These are phyloP conservation scores for Onychostruthus taczanowskii DNA, from an alignment of 2,113 vertebrate species.

Conservation along the genomic window DNA sequence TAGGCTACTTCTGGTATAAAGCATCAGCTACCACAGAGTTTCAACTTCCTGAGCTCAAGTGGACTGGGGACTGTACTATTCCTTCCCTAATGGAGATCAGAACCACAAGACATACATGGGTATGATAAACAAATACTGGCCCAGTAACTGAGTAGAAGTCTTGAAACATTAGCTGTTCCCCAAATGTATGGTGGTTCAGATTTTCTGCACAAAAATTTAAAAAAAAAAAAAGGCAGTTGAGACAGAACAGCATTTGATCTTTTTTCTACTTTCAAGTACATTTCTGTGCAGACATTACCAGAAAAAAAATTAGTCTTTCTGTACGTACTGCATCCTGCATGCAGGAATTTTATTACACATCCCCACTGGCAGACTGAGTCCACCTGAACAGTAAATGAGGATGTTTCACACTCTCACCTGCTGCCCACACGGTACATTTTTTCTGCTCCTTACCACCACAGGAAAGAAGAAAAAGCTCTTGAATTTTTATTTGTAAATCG, in stretches of 20 bases:
- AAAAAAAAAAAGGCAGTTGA: neutral
- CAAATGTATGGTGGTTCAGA: neutral
- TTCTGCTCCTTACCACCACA: neutral
- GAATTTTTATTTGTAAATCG: neutral
- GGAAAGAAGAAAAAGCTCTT: neutral
- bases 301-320: neutral
- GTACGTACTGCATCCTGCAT: neutral
- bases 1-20: neutral
- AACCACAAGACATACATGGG: neutral
- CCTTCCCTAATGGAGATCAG: neutral
- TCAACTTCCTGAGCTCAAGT: neutral
- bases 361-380: neutral
- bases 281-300: neutral
- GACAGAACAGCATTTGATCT: neutral
- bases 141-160: neutral
- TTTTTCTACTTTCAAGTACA: neutral
- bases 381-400: neutral
- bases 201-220: neutral
- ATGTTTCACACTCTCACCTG: neutral
- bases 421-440: neutral
- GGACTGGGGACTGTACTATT: neutral
- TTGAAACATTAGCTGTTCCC: neutral
- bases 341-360: neutral
- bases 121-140: neutral
- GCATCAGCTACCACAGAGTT: neutral